Percentiles rank a stretch among this genome's conserved stretches.
These are phyloP conservation scores for Nerophis lumbriciformis DNA, from an alignment of 2,113 vertebrate species.

Conservation along the genomic window DNA sequence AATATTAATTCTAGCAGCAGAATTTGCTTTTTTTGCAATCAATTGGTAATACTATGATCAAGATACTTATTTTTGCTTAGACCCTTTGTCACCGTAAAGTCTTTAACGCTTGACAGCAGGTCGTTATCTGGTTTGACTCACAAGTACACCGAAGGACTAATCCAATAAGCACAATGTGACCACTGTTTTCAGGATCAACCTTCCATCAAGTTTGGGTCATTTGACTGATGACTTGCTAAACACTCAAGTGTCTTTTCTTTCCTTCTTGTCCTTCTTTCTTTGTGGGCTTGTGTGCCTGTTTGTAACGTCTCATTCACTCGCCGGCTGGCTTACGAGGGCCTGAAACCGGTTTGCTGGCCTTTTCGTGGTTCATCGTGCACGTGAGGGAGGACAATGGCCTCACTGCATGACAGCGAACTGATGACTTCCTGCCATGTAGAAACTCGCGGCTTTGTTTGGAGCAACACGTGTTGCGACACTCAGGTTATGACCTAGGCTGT, in stretches of 20 bases:
- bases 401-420: constrained; percentile 28
- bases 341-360: constrained; percentile 41
- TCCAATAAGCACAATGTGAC: constrained; percentile 51
- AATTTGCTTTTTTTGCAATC: too few species aligned
- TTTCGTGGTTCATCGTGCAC: constrained; percentile 24
- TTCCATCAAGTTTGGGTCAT: constrained; percentile 23
- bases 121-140: constrained; percentile 34
- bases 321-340: constrained; percentile 32
- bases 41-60: too few species aligned
- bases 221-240: constrained; percentile 28
- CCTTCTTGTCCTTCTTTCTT: constrained; percentile 10
- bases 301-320: constrained; percentile 22
- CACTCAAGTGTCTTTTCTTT: constrained; percentile 27
- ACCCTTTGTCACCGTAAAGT: constrained; percentile 1
- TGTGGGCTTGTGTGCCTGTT: constrained; percentile 25
- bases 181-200: constrained; percentile 22
- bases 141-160: constrained; percentile 32
- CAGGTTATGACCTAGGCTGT: constrained; percentile 17
- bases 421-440: constrained; percentile 38
- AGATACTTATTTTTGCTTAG: not conserved
- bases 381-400: constrained; percentile 41
- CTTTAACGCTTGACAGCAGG: not conserved
- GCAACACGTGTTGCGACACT: not conserved
- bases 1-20: not conserved
- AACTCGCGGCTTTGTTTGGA: constrained; percentile 15